A percentile compares a stretch with the other conserved stretches of the same genome.
Conservation (phyloP, 2,888 invertebrate species). For the Agriopis leucophaearia region DNA sequence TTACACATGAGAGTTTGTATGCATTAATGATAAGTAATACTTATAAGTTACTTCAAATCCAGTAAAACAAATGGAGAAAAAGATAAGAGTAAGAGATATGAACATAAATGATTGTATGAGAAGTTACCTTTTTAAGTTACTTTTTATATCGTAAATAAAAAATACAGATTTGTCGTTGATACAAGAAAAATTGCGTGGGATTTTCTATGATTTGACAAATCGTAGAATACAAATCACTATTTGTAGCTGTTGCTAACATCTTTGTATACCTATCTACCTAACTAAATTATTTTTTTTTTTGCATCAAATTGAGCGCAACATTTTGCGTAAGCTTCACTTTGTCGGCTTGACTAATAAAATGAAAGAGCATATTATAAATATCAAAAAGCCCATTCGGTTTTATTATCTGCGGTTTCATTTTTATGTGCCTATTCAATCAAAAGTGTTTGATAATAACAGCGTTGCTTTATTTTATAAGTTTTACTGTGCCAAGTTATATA, state of each 20-base stretch:
- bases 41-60: too few relatives aligned
- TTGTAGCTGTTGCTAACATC: constrained; percentile 8
- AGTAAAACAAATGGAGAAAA: too few relatives aligned
- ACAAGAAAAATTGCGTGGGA: neutral
- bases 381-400: constrained; percentile 20
- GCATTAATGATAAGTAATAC: too few relatives aligned
- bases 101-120: too few relatives aligned
- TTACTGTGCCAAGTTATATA: neutral
- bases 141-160: neutral
- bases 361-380: constrained; percentile 18
- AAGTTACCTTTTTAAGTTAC: neutral
- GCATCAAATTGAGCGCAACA: neutral
- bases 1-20: too few relatives aligned
- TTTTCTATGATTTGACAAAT: constrained; percentile 11
- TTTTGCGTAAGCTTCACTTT: neutral
- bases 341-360: neutral
- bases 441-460: constrained; percentile 3
- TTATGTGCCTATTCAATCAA: constrained; percentile 7
- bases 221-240: constrained; percentile 8
- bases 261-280: neutral
- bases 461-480: neutral
- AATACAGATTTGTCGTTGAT: constrained; percentile 17
- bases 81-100: too few relatives aligned
- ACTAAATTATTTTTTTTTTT: neutral
- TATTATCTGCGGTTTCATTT: constrained; percentile 7